These are phyloP conservation scores for Muraenolepis orangiensis DNA, from an alignment of 2,797 vertebrate species.

Conservation along the genomic window DNA sequence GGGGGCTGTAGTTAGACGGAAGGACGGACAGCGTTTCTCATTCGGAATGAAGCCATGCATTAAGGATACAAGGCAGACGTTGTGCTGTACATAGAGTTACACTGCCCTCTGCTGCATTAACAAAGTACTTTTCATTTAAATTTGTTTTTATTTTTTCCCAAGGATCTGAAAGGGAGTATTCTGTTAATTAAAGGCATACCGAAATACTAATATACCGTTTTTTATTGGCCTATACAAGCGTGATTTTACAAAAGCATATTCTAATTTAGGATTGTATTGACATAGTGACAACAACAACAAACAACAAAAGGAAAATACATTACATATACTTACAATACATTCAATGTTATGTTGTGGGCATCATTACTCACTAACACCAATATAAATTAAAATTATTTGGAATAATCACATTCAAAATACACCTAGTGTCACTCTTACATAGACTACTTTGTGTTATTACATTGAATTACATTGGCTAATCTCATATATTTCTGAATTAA, in stretches of 20 bases:
- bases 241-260: not conserved
- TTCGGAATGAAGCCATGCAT: not conserved
- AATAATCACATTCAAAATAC: not conserved
- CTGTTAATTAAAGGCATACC: not conserved
- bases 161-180: not conserved
- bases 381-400: not conserved
- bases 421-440: not conserved
- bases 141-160: not conserved
- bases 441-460: not conserved
- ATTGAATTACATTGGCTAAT: not conserved
- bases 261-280: too few species aligned
- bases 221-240: not conserved
- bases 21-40: not conserved
- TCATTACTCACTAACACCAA: not conserved
- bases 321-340: too few species aligned
- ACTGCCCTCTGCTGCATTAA: constrained; percentile 68
- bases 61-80: not conserved
- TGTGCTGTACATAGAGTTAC: constrained; percentile 38
- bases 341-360: not conserved
- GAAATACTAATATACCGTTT: not conserved
- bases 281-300: too few species aligned
- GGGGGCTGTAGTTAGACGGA: not conserved
- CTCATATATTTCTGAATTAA: not conserved
- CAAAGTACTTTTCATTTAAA: not conserved
- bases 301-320: too few species aligned